Evolutionary conservation across 2,888 invertebrate genomes (phyloP).

Genomic region (Kuschelorhynchus macadamiae): DNA sequence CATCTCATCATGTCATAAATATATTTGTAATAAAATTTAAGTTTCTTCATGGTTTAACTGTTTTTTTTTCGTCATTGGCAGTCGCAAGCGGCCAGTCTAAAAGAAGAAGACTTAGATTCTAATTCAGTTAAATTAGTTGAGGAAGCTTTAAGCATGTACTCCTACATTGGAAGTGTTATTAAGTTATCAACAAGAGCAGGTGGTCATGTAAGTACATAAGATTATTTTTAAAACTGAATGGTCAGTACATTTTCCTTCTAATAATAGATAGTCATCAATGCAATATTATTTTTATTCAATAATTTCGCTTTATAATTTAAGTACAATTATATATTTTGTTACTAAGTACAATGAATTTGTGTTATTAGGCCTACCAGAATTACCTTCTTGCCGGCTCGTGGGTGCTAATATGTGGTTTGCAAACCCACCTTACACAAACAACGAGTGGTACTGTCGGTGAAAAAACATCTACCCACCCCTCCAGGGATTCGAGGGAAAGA

Average conservation of each 20-base stretch:
- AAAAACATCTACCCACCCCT: constrained; percentile 60
- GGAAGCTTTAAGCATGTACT: constrained; percentile 89
- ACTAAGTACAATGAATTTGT: no score
- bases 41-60: no score
- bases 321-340: constrained; percentile 1
- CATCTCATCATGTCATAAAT: no score
- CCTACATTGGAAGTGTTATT: constrained; percentile 84
- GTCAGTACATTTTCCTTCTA: no score
- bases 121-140: constrained; percentile 88
- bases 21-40: no score
- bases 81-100: constrained; percentile 59
- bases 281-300: no score
- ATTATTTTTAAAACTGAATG: no score
- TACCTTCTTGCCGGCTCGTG: constrained; percentile 90
- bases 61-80: constrained; percentile 4
- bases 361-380: constrained; percentile 84
- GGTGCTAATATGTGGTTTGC: constrained; percentile 89
- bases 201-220: constrained; percentile 84
- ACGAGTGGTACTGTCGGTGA: constrained; percentile 69
- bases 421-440: constrained; percentile 82
- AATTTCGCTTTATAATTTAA: background rate
- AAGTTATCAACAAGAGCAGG: constrained; percentile 89
- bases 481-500: constrained; percentile 68
- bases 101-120: constrained; percentile 84
- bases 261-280: no score